phyloP scores from a whole-genome alignment of 2,888 invertebrate species.

The Uropetala carovei region DNA sequence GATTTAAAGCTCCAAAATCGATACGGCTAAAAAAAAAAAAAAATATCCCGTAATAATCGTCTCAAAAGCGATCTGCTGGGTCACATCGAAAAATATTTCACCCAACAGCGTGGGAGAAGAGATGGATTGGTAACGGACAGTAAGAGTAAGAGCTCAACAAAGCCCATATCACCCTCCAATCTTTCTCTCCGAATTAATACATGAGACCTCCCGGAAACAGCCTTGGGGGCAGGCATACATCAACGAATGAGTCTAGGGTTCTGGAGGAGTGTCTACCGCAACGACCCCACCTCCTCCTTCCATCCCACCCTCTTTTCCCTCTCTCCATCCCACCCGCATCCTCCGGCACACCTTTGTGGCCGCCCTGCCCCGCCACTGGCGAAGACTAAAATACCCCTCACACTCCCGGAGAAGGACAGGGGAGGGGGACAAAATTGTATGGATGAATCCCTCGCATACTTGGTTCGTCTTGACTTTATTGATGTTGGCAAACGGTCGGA shows the following conservation, averaged over 20 bases:
- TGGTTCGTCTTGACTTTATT: too few species aligned
- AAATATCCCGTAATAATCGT: too few species aligned
- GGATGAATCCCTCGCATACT: background rate
- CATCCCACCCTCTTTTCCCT: background rate
- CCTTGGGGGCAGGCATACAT: background rate
- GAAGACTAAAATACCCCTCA: background rate
- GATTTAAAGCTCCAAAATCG: too few species aligned
- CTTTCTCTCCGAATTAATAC: slow-evolving; percentile 8
- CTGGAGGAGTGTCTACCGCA: background rate
- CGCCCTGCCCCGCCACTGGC: background rate
- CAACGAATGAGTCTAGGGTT: background rate
- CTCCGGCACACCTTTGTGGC: background rate
- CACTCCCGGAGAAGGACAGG: background rate
- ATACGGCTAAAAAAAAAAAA: too few species aligned
- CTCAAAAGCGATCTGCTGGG: too few species aligned
- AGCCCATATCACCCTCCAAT: background rate
- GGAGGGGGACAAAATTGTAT: background rate
- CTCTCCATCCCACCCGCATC: background rate
- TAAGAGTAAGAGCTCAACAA: background rate
- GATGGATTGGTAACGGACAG: background rate
- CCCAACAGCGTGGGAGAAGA: background rate
- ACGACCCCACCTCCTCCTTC: background rate
- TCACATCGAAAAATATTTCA: too few species aligned
- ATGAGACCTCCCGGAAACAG: slow-evolving; percentile 6
- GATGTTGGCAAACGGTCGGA: too few species aligned